Evolutionary conservation across 1,140 invertebrate species (phyloP).

Genomic region (Cotesia chilonis): DNA sequence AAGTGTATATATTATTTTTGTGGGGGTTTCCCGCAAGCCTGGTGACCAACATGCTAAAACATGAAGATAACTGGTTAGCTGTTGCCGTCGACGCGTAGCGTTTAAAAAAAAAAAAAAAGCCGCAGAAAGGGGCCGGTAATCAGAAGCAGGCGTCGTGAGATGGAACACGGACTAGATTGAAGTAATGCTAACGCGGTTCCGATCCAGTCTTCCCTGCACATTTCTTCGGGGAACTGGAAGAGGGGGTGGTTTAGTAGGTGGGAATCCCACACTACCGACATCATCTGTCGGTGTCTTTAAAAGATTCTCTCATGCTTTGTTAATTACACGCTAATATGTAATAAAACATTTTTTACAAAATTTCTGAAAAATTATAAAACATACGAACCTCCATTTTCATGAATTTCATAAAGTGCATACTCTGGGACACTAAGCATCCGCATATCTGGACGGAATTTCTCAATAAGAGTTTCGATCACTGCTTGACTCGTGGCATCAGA

Average conservation of each 20-base stretch:
- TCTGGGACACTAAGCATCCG: slow-evolving; percentile 95
- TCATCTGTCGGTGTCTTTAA: neutral
- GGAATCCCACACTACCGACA: neutral
- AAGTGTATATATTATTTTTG: no score
- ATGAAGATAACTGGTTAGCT: no score
- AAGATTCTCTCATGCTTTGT: neutral
- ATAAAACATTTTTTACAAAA: neutral
- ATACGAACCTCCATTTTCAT: slow-evolving; percentile 85
- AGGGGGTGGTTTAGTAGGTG: neutral
- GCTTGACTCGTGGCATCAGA: slow-evolving; percentile 93
- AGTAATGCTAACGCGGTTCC: neutral
- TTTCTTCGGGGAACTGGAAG: neutral
- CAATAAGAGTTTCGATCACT: slow-evolving; percentile 95
- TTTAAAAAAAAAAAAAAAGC: no score
- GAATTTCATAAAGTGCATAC: slow-evolving; percentile 97
- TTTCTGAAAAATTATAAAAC: neutral
- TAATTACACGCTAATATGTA: neutral
- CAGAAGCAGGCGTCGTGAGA: no score
- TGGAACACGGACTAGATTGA: neutral
- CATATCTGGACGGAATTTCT: slow-evolving; percentile 99
- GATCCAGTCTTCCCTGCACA: neutral
- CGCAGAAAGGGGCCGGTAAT: no score
- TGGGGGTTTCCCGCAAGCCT: neutral
- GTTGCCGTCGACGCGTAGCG: no score
- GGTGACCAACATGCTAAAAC: neutral